Conservation (phyloP, 2,113 vertebrate genomes). For the Tragelaphus strepsiceros region DNA sequence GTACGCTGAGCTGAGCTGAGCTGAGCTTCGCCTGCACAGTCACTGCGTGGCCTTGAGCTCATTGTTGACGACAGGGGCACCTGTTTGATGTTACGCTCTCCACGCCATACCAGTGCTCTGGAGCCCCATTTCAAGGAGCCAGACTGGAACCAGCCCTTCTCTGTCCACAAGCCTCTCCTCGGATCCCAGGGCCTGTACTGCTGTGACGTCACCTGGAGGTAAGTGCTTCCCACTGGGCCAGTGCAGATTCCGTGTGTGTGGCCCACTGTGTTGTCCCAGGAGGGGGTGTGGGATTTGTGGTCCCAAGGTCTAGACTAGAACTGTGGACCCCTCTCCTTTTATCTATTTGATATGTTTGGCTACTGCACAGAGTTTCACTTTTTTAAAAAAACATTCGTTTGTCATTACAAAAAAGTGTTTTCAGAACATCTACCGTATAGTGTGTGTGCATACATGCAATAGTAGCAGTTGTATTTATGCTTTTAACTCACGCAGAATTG, state of each 20-base stretch:
- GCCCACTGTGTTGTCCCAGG: not conserved
- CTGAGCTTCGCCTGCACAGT: not conserved
- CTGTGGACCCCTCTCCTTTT: not conserved
- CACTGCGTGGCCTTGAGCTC: not conserved
- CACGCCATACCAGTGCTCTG: not conserved
- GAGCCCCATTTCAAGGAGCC: not conserved
- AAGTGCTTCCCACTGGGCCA: not conserved
- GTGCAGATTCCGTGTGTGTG: rapidly evolving
- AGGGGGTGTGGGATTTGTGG: not conserved
- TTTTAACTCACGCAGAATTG: not conserved
- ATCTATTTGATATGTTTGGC: not conserved
- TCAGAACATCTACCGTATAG: not conserved
- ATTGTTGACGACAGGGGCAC: not conserved
- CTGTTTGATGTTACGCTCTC: not conserved
- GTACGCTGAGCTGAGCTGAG: not conserved
- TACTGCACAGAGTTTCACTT: not conserved
- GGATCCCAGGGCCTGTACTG: not conserved
- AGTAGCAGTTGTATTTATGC: not conserved
- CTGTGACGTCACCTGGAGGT: not conserved
- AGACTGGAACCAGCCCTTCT: not conserved
- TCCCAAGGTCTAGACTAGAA: not conserved
- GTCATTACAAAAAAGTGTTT: not conserved
- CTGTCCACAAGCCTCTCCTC: not conserved
- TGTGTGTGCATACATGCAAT: not conserved
- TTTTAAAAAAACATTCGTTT: not conserved